Base-by-base conservation (phyloP, 1,140 invertebrate genomes). In the Littorina saxatilis region DNA sequence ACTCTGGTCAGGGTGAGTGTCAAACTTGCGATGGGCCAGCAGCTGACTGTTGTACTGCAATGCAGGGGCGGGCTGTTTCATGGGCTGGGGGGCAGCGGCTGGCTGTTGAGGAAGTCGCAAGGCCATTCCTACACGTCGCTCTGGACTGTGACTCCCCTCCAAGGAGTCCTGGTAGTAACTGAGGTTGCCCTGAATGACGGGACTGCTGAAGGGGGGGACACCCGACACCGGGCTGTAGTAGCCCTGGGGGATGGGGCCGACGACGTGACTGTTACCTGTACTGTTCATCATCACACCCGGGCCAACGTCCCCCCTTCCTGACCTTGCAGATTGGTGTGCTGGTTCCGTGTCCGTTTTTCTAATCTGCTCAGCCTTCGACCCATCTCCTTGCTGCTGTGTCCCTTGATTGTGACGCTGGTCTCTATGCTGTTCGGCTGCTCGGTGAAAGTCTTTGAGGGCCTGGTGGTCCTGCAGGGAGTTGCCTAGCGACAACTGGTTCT, bases 71-170 rank as follows among this genome's bases (percentile, higher is more conserved):
- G 58, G 52, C 47, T 79, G 73, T 43, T 72, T 77, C 17, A 37
- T n/a, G 1, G 66, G 66, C 39, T 81, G 78, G 40, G 80, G 77
- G 0, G 77, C 52, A 81, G 78, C 78, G 20, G 83, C n/a, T 78
- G 68, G 77, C 37, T 78, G 55, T 15, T 63, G 76, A 2, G 76
- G 58, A 35, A 78, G 55, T n/a, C 58, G 37, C 3, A 61, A 37
- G 1, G 76, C 52, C 39, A 58, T 78, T 32, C 76, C 55, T 5
- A 63, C 37, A 0, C 32, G 55, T n/a, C 52, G 40, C 58, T 61
- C 55, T 27, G 70, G 40, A 11, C n/a, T 47, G 40, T 73, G 70
- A 3, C 1, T 27, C 7, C 3, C 27, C 4, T 73, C 70, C 17
- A 50, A 29, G 29, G 17, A 50, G 43, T 73, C 70, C 50, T 39